Base-by-base conservation (phyloP, 2,113 vertebrate species). In the Oncorhynchus clarkii region DNA sequence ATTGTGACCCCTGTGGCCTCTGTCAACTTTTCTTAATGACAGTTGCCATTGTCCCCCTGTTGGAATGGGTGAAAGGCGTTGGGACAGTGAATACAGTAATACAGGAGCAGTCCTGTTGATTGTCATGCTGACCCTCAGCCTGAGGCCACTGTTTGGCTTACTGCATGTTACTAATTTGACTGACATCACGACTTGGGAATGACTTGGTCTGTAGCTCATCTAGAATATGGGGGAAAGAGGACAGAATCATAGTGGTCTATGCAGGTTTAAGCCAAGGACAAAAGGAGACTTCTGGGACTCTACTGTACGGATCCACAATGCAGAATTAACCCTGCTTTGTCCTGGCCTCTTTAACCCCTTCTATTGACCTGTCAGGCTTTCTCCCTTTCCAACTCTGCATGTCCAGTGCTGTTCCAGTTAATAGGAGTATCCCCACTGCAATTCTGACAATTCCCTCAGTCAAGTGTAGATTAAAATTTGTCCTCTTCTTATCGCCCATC, bases 351-450 rank as follows among this genome's bases (percentile, higher is more conserved):
- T 80, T 81, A 74, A 87, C 85, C 78, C 64, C 86, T 79, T 18
- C 45, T 22, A 11, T 57, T 80, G 60, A 45, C n/a, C 71, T 22
- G 51, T 12, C 62, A 29, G 14, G 64, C 24, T n/a, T 64, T 22
- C 64, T 27, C 26, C 1, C 12, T 24, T 29, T 12, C 3, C 26
- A 27, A 13, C 64, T 66, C 64, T 29, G 59, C 14, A 57, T 5
- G 5, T 45, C 3, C 18, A 57, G 16, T 45, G 39, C 51, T 54
- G 59, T 62, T 62, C 59, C 13, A 8, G 67, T 72, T 84, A 67
- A 70, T 82, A 82, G 82, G 86, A 84, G 81, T 86, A 86, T 87
- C 80, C 78, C 85, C 84, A 86, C 26, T 83, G 88, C 90, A 91
- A 88, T 89, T 91, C 34, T 34, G 34, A 89, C 84, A 84, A 81